Base-by-base conservation (phyloP, 1,140 invertebrate species). In the Eriocheir sinensis region DNA sequence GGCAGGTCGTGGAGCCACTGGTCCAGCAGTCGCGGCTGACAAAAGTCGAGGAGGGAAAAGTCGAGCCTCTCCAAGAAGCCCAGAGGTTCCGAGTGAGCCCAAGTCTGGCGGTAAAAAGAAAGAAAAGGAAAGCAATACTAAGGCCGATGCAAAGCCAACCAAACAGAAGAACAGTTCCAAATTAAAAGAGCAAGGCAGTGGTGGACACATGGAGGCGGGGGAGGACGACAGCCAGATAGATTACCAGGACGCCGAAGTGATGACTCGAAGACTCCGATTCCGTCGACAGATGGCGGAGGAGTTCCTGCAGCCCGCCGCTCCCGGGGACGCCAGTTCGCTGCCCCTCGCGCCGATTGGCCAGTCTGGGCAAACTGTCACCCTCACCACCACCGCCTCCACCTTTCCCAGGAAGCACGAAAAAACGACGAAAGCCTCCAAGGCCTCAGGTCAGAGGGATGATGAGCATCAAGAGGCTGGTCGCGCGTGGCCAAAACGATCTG, bases 201-300 rank as follows among this genome's bases (percentile, higher is more conserved):
- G 72, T 3, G 27, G 41, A 27, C 21, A 4, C 30, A 72, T 32
- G 48, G 89, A 72, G 4, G 6, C 34, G 21, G 9, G 17, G n/a
- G n/a, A 81, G 41, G 41, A 81, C 30, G 3, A 80, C 34, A 41
- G 79, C 3, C 21, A 30, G 3, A 27, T 21, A 30, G 86, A 30
- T 6, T 38, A 60, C 48, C 48, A 81, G 38, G 94, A 90, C 30
- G 8, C 89, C n/a, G 89, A 94, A 41, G 83, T 60, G 17, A 91
- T 94, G 89, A 41, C 85, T 34, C 79, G 94, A 48, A 44, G 94
- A 41, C 94, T 94, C 27, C 94, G 94, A 15, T 94, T 94, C 53
- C 89, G 94, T 36, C 41, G 94, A 85, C 94, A 94, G 36, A 91
- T 94, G 89, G 94, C 94, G 15, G 94, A 94, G 79, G 94, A 94